phyloP scores from a whole-genome alignment of 2,797 vertebrate genomes.

The Mus caroli region DNA sequence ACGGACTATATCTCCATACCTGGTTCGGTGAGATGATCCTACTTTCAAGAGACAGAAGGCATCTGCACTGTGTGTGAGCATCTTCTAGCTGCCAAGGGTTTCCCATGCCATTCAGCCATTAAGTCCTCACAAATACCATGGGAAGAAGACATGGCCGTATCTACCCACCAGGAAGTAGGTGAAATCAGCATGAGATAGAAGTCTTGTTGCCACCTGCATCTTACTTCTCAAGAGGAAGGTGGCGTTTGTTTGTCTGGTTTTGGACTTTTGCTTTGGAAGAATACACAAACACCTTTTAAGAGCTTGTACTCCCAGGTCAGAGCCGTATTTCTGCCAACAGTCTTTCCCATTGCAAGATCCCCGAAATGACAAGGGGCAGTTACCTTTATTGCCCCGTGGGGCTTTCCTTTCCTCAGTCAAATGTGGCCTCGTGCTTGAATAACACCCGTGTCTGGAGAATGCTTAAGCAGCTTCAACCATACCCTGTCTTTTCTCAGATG shows the following conservation, averaged over 20 bases:
- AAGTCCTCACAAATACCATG: not conserved
- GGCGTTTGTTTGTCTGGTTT: not conserved
- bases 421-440: constrained; percentile 43
- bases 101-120: not conserved
- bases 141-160: not conserved
- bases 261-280: not conserved
- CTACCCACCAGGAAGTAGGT: not conserved
- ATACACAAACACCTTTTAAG: constrained; percentile 15
- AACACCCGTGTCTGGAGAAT: constrained; percentile 22
- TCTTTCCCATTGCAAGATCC: not conserved
- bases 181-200: not conserved
- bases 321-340: not conserved
- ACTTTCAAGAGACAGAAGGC: not conserved
- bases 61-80: rapidly evolving
- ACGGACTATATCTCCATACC: constrained; percentile 5
- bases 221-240: not conserved
- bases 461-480: not conserved
- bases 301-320: not conserved
- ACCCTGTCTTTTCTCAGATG: not conserved
- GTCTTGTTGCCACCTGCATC: not conserved
- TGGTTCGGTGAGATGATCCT: not conserved
- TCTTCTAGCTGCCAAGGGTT: not conserved
- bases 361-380: constrained; percentile 31
- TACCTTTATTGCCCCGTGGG: constrained; percentile 44
- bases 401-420: constrained; percentile 72